phyloP scores from a whole-genome alignment of 2,888 invertebrate species.

The Ypsolopha sequella region DNA sequence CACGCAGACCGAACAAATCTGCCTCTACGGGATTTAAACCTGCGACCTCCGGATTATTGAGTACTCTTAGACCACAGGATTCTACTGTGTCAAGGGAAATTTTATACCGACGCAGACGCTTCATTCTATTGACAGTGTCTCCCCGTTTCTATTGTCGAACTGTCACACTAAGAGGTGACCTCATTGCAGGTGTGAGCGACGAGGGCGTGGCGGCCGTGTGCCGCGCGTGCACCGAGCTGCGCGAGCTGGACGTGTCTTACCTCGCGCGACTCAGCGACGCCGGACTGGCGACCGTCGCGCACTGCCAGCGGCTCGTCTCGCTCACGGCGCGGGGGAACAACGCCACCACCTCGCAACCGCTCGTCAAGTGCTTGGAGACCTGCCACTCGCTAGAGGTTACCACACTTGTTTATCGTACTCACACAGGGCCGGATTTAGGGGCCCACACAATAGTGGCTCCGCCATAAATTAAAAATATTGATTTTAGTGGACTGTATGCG shows the following conservation, averaged over 20 bases:
- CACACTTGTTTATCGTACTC: background rate
- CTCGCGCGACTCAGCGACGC: conserved; percentile 33
- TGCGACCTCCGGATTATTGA: too few species aligned
- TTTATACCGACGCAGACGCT: too few species aligned
- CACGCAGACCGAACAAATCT: too few species aligned
- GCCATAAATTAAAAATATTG: too few species aligned
- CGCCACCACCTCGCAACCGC: conserved; percentile 28
- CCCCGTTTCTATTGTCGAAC: too few species aligned
- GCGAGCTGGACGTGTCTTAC: conserved; percentile 45
- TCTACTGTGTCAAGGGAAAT: too few species aligned
- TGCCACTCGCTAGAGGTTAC: conserved; percentile 32
- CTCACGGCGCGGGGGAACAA: conserved; percentile 32
- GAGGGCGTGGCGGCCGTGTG: conserved; percentile 38
- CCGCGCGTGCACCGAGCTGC: conserved; percentile 27
- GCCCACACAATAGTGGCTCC: too few species aligned
- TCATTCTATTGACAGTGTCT: too few species aligned
- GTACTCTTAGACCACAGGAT: too few species aligned
- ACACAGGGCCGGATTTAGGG: too few species aligned
- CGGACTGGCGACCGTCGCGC: conserved; percentile 26
- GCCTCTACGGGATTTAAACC: too few species aligned
- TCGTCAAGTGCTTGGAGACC: conserved; percentile 24
- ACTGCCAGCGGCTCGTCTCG: conserved; percentile 18
- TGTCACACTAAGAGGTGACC: background rate
- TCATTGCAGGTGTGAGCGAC: conserved; percentile 38
- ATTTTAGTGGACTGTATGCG: too few species aligned